phyloP scores from a whole-genome alignment of 2,113 vertebrate genomes.

The Oceanites oceanicus region DNA sequence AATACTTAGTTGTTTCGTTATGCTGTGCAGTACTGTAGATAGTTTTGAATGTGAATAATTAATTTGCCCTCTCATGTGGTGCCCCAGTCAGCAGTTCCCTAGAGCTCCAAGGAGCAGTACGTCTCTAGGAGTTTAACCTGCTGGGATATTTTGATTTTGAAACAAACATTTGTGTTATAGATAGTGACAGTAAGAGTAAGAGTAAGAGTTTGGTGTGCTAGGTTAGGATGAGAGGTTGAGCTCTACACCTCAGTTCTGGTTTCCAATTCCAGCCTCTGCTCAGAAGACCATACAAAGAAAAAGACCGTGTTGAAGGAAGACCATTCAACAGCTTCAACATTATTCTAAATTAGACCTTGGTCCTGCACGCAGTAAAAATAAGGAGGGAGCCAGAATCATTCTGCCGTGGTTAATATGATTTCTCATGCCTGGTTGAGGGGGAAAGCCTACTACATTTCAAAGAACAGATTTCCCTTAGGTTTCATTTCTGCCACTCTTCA shows the following conservation, averaged over 20 bases:
- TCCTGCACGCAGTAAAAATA: neutral
- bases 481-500: neutral
- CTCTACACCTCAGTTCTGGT: neutral
- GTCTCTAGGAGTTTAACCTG: neutral
- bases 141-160: neutral
- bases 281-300: neutral
- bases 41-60: neutral
- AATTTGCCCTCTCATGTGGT: rapidly evolving
- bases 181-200: neutral
- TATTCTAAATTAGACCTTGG: neutral
- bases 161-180: neutral
- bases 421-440: neutral
- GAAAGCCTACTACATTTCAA: neutral
- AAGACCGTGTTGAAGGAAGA: neutral
- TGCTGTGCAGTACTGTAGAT: neutral
- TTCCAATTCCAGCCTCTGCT: neutral
- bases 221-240: neutral
- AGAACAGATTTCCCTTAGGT: neutral
- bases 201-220: neutral
- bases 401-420: neutral
- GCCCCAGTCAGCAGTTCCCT: neutral
- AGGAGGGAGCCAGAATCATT: neutral
- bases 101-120: neutral
- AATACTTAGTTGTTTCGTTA: rapidly evolving
- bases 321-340: neutral